Percentiles rank a stretch among this genome's conserved stretches.
Evolutionary conservation across 1,140 invertebrate genomes (phyloP).

Genomic region (Acromyrmex charruanus): DNA sequence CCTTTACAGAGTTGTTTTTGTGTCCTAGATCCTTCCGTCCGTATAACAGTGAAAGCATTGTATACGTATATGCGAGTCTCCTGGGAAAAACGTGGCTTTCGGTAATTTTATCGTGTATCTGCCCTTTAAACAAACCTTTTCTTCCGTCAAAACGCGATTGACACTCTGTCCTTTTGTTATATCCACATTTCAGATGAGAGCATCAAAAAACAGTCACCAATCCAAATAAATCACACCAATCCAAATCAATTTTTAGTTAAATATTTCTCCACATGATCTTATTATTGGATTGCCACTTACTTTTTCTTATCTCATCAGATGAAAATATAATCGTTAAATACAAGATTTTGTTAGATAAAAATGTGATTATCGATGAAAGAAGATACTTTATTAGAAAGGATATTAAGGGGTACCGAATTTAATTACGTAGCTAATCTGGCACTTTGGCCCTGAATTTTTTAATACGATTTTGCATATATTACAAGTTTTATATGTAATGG

Average conservation of each 20-base stretch:
- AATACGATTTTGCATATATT: slow-evolving; percentile 3
- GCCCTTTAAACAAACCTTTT: neutral
- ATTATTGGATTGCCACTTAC: neutral
- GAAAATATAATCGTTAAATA: no score
- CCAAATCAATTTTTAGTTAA: neutral
- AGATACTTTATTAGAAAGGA: neutral
- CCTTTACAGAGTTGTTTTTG: slow-evolving; percentile 24
- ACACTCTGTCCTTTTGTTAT: neutral
- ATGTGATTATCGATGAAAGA: no score
- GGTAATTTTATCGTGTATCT: neutral
- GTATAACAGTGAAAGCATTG: neutral
- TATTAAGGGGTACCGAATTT: neutral
- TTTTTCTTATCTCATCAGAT: no score
- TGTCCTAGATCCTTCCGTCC: slow-evolving; percentile 28
- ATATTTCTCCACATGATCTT: neutral
- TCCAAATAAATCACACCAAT: neutral
- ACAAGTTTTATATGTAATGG: neutral
- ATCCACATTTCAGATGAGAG: neutral
- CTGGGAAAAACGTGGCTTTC: neutral
- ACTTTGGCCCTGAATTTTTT: neutral
- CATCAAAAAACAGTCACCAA: neutral
- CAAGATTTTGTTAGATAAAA: neutral
- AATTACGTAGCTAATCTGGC: neutral
- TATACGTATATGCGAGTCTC: neutral
- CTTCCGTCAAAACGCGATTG: neutral